These are phyloP conservation scores for Cataglyphis rosenhaueri DNA, from an alignment of 2,888 invertebrate genomes.

Conservation along the genomic window DNA sequence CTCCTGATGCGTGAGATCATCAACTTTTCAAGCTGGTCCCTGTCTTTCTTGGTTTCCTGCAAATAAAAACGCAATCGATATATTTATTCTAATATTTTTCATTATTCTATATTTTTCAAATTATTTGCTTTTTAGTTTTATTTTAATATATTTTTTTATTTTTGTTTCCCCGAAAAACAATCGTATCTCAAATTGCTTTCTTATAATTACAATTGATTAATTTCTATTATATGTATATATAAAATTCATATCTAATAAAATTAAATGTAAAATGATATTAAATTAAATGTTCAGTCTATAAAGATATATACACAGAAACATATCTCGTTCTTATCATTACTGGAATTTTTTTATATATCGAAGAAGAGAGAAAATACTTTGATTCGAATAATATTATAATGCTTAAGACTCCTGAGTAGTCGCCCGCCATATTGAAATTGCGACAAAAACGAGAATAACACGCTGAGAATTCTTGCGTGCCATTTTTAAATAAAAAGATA, in stretches of 20 bases:
- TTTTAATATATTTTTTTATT: not conserved
- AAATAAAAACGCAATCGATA: slow-evolving; percentile 72
- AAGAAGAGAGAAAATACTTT: not conserved
- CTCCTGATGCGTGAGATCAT: slow-evolving; percentile 94
- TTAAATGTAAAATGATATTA: not conserved
- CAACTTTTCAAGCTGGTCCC: slow-evolving; percentile 90
- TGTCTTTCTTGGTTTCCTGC: slow-evolving; percentile 90
- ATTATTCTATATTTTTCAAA: not conserved
- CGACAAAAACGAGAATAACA: too few species aligned
- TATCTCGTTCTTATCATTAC: not conserved
- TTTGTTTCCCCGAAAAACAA: not conserved
- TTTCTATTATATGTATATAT: too few species aligned
- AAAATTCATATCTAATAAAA: not conserved
- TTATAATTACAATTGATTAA: not conserved
- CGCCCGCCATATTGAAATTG: too few species aligned
- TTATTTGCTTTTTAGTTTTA: not conserved
- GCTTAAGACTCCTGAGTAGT: not conserved
- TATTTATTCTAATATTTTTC: not conserved
- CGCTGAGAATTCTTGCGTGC: too few species aligned
- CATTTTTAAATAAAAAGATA: too few species aligned
- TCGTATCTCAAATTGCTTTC: too few species aligned
- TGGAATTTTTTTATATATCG: not conserved
- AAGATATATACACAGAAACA: not conserved
- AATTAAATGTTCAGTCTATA: not conserved
- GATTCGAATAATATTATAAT: not conserved